Conservation (phyloP, 2,888 invertebrate genomes). For the Chloroclysta siterata region DNA sequence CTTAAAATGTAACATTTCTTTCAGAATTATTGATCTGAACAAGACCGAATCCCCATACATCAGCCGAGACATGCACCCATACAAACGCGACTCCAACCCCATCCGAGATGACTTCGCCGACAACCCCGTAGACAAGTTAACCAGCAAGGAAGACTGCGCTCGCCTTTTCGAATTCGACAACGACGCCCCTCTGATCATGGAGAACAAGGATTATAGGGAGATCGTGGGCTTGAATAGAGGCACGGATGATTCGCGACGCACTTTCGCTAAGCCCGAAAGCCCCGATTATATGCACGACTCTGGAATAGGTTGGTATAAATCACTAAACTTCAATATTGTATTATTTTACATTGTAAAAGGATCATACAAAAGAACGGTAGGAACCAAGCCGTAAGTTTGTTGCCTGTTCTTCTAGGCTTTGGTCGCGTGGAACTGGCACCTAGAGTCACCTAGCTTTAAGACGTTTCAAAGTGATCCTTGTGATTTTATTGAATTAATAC, state of each 20-base stretch:
- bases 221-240: conserved; percentile 79
- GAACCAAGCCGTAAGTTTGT: no score
- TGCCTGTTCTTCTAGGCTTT: no score
- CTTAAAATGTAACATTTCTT: neutral
- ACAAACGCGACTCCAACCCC: conserved; percentile 67
- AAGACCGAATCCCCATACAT: conserved; percentile 75
- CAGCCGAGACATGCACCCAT: conserved; percentile 71
- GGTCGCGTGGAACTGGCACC: no score
- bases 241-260: conserved; percentile 79
- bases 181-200: conserved; percentile 80
- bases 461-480: no score
- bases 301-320: conserved; percentile 71
- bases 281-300: conserved; percentile 84
- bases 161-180: conserved; percentile 86
- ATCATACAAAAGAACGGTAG: no score
- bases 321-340: no score
- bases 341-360: no score
- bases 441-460: no score
- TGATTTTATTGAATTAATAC: no score
- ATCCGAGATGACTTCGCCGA: conserved; percentile 64
- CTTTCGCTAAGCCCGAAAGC: conserved; percentile 79
- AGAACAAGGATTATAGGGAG: conserved; percentile 78
- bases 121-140: conserved; percentile 75
- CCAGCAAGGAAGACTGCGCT: conserved; percentile 78
- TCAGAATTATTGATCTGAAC: conserved; percentile 82